Conservation (phyloP, 2,797 vertebrate genomes). For the Myripristis jacobus region DNA sequence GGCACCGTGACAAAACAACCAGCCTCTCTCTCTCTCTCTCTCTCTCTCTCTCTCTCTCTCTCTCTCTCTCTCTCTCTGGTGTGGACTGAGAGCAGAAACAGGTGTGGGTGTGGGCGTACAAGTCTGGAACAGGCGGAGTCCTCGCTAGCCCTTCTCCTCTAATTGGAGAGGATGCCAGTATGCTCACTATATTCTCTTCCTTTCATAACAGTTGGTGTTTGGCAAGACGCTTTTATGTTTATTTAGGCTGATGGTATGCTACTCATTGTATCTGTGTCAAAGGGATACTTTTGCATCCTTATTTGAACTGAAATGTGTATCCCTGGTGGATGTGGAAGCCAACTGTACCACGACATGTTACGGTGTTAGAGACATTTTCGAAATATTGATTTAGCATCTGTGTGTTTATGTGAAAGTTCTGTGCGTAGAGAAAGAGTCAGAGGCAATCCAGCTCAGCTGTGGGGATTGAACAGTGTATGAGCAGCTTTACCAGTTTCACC, state of each 20-base stretch:
- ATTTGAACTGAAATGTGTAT: constrained; percentile 43
- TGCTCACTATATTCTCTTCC: constrained; percentile 58
- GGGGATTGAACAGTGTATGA: constrained; percentile 54
- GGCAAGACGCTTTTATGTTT: constrained; percentile 70
- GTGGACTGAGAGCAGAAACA: constrained; percentile 73
- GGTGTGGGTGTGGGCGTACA: constrained; percentile 74
- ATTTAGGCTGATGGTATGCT: constrained; percentile 71
- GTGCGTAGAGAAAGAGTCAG: constrained; percentile 35
- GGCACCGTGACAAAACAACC: constrained; percentile 74
- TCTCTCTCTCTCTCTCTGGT: constrained; percentile 36
- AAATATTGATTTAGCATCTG: constrained; percentile 65
- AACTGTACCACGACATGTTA: constrained; percentile 58
- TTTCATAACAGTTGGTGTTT: constrained; percentile 80
- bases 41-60: constrained; percentile 24
- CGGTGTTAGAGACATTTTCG: constrained; percentile 36
- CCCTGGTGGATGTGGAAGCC: constrained; percentile 45
- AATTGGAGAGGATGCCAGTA: constrained; percentile 76
- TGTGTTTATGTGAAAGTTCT: constrained; percentile 63
- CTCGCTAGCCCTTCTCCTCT: constrained; percentile 72
- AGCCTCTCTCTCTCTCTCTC: constrained; percentile 31
- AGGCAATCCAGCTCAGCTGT: constrained; percentile 55
- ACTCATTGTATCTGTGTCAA: constrained; percentile 69
- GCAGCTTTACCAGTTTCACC: constrained; percentile 33
- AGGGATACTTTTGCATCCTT: constrained; percentile 64
- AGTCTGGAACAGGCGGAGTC: constrained; percentile 67